These are phyloP conservation scores for Meriones unguiculatus DNA, from an alignment of 2,113 vertebrate species.

Conservation along the genomic window DNA sequence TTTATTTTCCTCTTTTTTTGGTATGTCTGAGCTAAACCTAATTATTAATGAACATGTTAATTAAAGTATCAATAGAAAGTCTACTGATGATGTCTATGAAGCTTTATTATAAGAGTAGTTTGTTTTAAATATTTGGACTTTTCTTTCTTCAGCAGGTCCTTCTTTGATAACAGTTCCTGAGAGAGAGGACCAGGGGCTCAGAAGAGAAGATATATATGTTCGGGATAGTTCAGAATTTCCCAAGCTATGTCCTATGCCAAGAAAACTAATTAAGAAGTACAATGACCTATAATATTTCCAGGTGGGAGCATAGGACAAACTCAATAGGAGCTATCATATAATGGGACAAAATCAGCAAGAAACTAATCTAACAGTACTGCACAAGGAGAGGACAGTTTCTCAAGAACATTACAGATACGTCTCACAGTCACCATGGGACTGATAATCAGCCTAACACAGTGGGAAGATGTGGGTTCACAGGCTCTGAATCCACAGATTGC, in stretches of 20 bases:
- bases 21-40: neutral
- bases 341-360: neutral
- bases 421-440: neutral
- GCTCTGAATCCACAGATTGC: neutral
- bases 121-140: neutral
- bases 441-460: neutral
- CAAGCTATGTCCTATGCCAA: neutral
- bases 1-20: neutral
- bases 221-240: neutral
- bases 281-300: neutral
- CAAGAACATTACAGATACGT: neutral
- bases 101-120: neutral
- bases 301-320: neutral
- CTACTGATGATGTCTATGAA: neutral
- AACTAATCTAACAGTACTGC: neutral
- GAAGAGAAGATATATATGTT: neutral
- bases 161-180: neutral
- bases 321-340: neutral
- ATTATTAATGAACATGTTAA: conserved; percentile 1
- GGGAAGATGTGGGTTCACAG: neutral
- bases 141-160: neutral
- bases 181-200: neutral
- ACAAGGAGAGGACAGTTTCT: neutral
- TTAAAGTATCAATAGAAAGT: neutral
- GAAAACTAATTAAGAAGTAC: neutral